phyloP scores from a whole-genome alignment of 2,888 invertebrate genomes.

The Shargacucullia verbasci region DNA sequence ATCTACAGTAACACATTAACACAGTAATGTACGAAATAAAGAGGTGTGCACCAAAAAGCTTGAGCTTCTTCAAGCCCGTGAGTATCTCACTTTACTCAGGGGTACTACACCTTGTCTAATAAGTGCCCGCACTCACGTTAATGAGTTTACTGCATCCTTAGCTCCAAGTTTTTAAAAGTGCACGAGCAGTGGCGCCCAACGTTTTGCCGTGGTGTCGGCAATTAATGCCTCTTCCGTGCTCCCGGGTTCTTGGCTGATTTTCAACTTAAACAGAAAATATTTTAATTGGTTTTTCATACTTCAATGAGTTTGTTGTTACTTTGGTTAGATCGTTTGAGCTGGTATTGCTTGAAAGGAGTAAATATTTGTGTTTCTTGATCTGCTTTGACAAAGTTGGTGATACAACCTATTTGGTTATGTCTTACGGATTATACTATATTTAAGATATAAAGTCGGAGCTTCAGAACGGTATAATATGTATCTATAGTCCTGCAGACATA shows the following conservation, averaged over 20 bases:
- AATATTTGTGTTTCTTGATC: slow-evolving; percentile 44
- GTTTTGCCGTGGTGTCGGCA: slow-evolving; percentile 72
- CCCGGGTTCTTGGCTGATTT: slow-evolving; percentile 56
- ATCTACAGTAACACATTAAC: too few relatives aligned
- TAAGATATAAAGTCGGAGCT: too few relatives aligned
- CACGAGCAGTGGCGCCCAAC: slow-evolving; percentile 66
- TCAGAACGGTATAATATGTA: too few relatives aligned
- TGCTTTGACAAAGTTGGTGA: slow-evolving; percentile 40
- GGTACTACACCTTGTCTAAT: slow-evolving; percentile 73
- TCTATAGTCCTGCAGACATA: too few relatives aligned
- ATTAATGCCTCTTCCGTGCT: slow-evolving; percentile 71
- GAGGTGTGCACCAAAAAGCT: slow-evolving; percentile 11
- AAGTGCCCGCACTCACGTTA: slow-evolving; percentile 81
- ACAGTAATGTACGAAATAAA: too few relatives aligned
- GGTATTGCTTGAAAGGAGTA: slow-evolving; percentile 34
- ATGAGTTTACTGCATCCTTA: slow-evolving; percentile 84
- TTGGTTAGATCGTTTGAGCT: slow-evolving; percentile 48
- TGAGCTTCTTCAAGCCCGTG: slow-evolving; percentile 15
- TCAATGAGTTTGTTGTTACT: slow-evolving; percentile 56
- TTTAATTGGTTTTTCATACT: slow-evolving; percentile 63
- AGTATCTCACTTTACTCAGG: slow-evolving; percentile 53
- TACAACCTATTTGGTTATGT: slow-evolving; percentile 13
- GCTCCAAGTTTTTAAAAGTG: slow-evolving; percentile 80
- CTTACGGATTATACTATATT: slow-evolving; percentile 12
- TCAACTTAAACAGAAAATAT: slow-evolving; percentile 61